Conservation (phyloP, 2,888 invertebrate genomes). For the Pseudococcus viburni region DNA sequence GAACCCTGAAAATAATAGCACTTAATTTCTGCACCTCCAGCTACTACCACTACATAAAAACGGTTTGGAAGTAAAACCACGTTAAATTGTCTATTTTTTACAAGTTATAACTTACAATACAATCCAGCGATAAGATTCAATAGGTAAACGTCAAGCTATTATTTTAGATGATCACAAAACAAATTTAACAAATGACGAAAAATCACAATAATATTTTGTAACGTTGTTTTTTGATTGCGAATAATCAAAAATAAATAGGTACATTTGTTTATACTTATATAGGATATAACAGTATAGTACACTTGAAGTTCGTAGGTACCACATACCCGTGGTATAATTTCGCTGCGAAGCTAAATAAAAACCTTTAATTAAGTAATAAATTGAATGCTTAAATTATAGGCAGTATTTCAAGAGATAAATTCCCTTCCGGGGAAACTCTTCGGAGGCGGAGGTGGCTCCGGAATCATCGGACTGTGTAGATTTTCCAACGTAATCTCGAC, state of each 20-base stretch:
- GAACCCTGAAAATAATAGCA: no score
- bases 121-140: conserved; percentile 40
- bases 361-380: background rate
- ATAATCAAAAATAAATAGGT: conserved; percentile 12
- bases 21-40: no score
- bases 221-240: conserved; percentile 20
- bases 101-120: background rate
- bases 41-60: no score
- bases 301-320: background rate
- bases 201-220: conserved; percentile 54
- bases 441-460: conserved; percentile 78
- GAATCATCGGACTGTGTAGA: conserved; percentile 72
- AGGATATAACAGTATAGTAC: conserved; percentile 11
- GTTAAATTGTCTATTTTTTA: conserved; percentile 12
- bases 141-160: conserved; percentile 45
- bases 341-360: conserved; percentile 46
- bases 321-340: background rate
- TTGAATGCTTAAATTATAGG: conserved; percentile 35
- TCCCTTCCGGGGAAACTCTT: conserved; percentile 71
- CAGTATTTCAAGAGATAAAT: conserved; percentile 50
- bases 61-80: background rate
- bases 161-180: conserved; percentile 43
- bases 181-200: conserved; percentile 40
- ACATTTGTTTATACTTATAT: background rate
- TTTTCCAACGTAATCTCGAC: conserved; percentile 46